Conservation (phyloP, 2,797 vertebrate genomes). For the Pseudochirops cupreus region DNA sequence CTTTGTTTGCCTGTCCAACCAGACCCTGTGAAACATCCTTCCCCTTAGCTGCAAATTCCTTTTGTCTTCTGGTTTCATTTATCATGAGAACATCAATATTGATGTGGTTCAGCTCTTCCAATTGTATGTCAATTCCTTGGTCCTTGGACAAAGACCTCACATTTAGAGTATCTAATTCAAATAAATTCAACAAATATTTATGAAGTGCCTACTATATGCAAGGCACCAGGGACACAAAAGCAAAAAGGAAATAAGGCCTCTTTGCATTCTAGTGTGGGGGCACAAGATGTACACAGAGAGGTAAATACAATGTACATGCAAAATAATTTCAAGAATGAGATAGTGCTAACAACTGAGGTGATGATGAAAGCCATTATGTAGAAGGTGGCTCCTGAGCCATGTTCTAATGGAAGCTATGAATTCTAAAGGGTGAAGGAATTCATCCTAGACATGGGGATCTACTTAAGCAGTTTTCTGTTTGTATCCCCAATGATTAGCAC, state of each 20-base stretch:
- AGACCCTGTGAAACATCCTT: neutral
- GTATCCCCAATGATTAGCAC: neutral
- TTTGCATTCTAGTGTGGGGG: neutral
- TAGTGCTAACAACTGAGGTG: neutral
- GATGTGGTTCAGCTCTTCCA: neutral
- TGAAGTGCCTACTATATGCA: neutral
- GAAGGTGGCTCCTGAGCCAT: neutral
- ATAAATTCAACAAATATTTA: neutral
- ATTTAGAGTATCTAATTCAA: neutral
- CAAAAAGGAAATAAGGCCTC: neutral
- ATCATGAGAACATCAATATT: neutral
- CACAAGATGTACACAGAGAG: neutral
- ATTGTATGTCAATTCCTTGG: neutral
- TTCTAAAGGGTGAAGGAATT: neutral
- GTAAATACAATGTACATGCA: neutral
- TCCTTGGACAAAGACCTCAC: slow-evolving; percentile 4
- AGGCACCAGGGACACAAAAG: neutral
- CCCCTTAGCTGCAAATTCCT: neutral
- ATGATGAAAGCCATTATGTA: neutral
- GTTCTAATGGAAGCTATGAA: neutral
- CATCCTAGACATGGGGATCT: neutral
- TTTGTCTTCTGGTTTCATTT: neutral
- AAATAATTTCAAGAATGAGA: neutral
- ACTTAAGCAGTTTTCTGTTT: neutral
- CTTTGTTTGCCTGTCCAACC: neutral